phyloP scores from a whole-genome alignment of 2,113 vertebrate genomes.

The Gasterosteus nipponicus region DNA sequence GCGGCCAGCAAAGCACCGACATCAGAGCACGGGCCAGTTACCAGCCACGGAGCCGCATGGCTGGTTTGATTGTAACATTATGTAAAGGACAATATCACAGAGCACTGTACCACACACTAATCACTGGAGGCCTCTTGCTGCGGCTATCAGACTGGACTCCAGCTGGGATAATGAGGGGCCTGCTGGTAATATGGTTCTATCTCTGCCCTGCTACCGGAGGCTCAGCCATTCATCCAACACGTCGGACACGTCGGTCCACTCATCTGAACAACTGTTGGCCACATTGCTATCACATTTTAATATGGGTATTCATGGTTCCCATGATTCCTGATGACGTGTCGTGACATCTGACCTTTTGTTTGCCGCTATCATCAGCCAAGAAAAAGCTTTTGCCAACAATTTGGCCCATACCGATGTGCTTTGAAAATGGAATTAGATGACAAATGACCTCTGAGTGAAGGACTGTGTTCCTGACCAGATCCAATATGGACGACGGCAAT shows the following conservation, averaged over 20 bases:
- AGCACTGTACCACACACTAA: slow-evolving; percentile 62
- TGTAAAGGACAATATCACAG: slow-evolving; percentile 63
- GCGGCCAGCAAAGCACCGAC: slow-evolving; percentile 52
- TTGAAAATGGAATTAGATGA: not conserved
- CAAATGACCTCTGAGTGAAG: not conserved
- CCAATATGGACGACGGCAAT: not conserved
- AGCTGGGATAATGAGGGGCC: slow-evolving; percentile 65
- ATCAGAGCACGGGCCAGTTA: slow-evolving; percentile 70
- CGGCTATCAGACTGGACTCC: slow-evolving; percentile 56
- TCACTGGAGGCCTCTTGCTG: slow-evolving; percentile 49
- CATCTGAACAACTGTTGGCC: slow-evolving; percentile 19
- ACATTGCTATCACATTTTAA: slow-evolving; percentile 25
- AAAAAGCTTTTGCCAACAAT: not conserved
- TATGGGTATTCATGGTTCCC: slow-evolving; percentile 5
- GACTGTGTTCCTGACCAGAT: not conserved
- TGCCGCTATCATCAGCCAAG: not conserved
- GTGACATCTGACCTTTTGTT: slow-evolving; percentile 2
- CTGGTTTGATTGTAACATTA: slow-evolving; percentile 59
- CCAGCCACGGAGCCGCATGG: slow-evolving; percentile 53
- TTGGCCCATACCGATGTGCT: not conserved
- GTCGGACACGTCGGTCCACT: slow-evolving; percentile 34
- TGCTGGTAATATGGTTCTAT: slow-evolving; percentile 34
- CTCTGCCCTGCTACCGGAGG: slow-evolving; percentile 14
- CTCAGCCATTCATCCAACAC: slow-evolving; percentile 36
- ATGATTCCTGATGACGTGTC: slow-evolving; percentile 2